These are phyloP conservation scores for Drosophila borealis DNA, from an alignment of 2,888 invertebrate species.

Conservation along the genomic window DNA sequence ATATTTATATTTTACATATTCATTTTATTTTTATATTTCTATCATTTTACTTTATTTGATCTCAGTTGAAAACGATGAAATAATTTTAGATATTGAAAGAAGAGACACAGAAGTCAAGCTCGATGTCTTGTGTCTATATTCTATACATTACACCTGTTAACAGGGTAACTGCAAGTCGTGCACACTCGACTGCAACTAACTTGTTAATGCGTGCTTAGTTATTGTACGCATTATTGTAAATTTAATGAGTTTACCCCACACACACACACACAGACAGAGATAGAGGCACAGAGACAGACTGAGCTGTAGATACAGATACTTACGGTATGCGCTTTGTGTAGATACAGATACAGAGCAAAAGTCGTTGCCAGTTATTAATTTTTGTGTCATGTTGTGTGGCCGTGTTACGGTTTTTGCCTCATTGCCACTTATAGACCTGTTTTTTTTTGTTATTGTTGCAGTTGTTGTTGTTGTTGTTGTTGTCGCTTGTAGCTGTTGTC, in stretches of 20 bases:
- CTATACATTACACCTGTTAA: background rate
- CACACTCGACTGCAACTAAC: too few species aligned
- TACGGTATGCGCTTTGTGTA: slow-evolving; percentile 10
- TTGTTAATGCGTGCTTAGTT: slow-evolving; percentile 70
- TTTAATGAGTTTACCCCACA: slow-evolving; percentile 71
- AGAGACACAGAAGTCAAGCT: too few species aligned
- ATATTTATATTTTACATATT: too few species aligned
- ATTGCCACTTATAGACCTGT: slow-evolving; percentile 70
- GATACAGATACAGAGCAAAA: slow-evolving; percentile 48
- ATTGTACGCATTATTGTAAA: slow-evolving; percentile 75
- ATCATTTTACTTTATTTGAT: too few species aligned
- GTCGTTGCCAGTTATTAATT: slow-evolving; percentile 69
- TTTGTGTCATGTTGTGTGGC: slow-evolving; percentile 78
- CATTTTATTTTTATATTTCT: too few species aligned
- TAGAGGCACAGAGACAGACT: background rate
- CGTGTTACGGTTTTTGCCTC: slow-evolving; percentile 74
- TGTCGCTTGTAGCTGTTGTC: slow-evolving; percentile 35
- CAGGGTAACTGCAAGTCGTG: slow-evolving; percentile 7
- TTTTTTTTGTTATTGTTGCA: slow-evolving; percentile 15
- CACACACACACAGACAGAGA: slow-evolving; percentile 8
- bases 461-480: slow-evolving; percentile 2
- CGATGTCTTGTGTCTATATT: background rate
- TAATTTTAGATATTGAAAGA: too few species aligned
- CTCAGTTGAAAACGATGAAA: too few species aligned
- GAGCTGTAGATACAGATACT: slow-evolving; percentile 27